Evolutionary conservation across 2,113 vertebrate genomes (phyloP), one percentile per base, ranked within the genome.

Genomic region (Siniperca knerii): DNA sequence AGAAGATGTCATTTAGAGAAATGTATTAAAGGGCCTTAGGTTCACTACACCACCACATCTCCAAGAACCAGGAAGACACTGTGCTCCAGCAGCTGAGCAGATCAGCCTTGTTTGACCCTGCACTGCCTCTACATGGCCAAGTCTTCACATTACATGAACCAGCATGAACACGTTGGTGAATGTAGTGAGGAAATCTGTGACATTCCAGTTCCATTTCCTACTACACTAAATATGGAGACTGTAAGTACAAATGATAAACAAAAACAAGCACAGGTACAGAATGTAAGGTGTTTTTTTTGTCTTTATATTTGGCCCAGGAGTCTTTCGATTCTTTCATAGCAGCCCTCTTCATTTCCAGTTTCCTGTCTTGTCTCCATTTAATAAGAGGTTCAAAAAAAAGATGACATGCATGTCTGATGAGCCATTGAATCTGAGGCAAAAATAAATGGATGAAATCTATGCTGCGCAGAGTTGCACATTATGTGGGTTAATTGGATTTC

Each of bases 41-140:
- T 46, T 57, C 15, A 23, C 21, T 16, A 18, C 20, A 71, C 33
- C 11, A 15, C 11, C 18, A 4, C 70, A 58, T 46, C 8, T 46
- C 20, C 13, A 37, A 55, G 25, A 25, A 66, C 18, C 16, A 79
- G 50, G 25, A 62, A 57, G 46, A 50, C 16, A 11, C 9, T 20
- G 29, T 48, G 46, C 25, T 13, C 54, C 18, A 70, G 13, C 46
- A 33, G 64, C 62, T 23, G 37, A 66, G 29, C 15, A 42, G 73
- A 37, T 54, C 6, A 3, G 20, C 4, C 46, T 74, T 57, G 11
- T 11, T 8, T 71, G 65, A 82, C 52, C 37, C 20, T 74, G 57
- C 75, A 58, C 55, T 92, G 82, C 84, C 87, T 60, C 79, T 23
- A 0, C 40, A 75, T 89, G 87, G 82, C 9, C 33, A 62, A 37